A percentile compares a stretch with the other conserved stretches of the same genome.
phyloP scores from a whole-genome alignment of 2,113 vertebrate genomes.

The Colius striatus region DNA sequence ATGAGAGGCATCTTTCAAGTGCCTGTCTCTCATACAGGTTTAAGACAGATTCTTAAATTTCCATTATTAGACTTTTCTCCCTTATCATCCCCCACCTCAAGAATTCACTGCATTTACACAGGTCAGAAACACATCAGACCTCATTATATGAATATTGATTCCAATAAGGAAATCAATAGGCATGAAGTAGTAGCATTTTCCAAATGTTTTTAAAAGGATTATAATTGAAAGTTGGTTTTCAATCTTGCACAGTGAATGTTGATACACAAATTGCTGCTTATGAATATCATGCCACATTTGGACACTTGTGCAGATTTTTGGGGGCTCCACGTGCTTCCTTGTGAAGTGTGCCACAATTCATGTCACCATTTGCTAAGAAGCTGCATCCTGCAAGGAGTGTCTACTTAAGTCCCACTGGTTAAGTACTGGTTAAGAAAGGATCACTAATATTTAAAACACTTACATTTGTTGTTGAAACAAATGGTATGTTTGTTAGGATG shows the following conservation, averaged over 20 bases:
- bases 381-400: background rate
- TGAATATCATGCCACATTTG: background rate
- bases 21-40: background rate
- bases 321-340: background rate
- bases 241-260: background rate
- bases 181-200: constrained; percentile 23
- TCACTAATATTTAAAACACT: background rate
- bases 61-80: constrained; percentile 1
- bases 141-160: constrained; percentile 67
- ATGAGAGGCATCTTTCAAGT: background rate
- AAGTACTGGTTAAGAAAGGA: background rate
- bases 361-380: background rate
- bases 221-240: background rate
- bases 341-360: background rate
- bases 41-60: constrained; percentile 9
- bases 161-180: constrained; percentile 44
- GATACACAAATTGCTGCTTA: background rate
- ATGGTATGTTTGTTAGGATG: no score
- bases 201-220: constrained; percentile 31
- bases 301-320: background rate
- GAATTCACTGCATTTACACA: constrained; percentile 32
- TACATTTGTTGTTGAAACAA: background rate
- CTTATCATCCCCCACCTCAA: background rate
- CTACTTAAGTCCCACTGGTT: background rate
- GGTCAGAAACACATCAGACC: constrained; percentile 19